These are phyloP conservation scores for Drosophila robusta DNA, from an alignment of 2,888 invertebrate species.

Conservation along the genomic window DNA sequence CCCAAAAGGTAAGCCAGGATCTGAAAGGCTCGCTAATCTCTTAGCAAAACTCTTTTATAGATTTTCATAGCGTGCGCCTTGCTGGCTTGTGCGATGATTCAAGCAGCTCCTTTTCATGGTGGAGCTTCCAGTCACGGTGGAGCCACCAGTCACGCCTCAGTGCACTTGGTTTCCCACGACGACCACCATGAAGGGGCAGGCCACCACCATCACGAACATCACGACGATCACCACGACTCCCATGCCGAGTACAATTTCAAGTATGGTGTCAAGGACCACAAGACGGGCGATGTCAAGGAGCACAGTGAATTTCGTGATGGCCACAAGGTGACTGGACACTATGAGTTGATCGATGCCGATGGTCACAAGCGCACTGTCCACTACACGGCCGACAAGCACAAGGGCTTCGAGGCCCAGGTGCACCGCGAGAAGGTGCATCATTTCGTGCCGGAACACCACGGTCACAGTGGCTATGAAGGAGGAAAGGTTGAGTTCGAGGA, in stretches of 20 bases:
- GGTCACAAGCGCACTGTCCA: constrained; percentile 80
- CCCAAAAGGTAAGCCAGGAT: constrained; percentile 64
- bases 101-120: constrained; percentile 58
- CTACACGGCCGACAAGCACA: constrained; percentile 80
- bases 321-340: constrained; percentile 78
- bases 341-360: constrained; percentile 80
- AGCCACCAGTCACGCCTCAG: constrained; percentile 74
- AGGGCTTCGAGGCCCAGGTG: constrained; percentile 76
- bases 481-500: constrained; percentile 70
- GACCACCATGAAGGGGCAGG: constrained; percentile 50
- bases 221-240: constrained; percentile 66
- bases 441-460: constrained; percentile 56
- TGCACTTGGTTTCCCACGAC: constrained; percentile 76
- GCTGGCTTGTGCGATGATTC: constrained; percentile 49
- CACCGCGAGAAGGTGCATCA: constrained; percentile 71
- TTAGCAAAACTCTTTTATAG: constrained; percentile 27
- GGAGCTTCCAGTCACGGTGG: constrained; percentile 68
- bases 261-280: constrained; percentile 77
- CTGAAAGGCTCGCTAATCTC: background rate
- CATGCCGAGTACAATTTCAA: constrained; percentile 75
- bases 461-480: constrained; percentile 69
- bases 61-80: constrained; percentile 56
- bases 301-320: constrained; percentile 74
- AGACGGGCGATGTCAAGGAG: constrained; percentile 76
- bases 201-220: constrained; percentile 37